Evolutionary conservation across 2,797 vertebrate species (phyloP).

Genomic region (Gadopsis marmoratus): DNA sequence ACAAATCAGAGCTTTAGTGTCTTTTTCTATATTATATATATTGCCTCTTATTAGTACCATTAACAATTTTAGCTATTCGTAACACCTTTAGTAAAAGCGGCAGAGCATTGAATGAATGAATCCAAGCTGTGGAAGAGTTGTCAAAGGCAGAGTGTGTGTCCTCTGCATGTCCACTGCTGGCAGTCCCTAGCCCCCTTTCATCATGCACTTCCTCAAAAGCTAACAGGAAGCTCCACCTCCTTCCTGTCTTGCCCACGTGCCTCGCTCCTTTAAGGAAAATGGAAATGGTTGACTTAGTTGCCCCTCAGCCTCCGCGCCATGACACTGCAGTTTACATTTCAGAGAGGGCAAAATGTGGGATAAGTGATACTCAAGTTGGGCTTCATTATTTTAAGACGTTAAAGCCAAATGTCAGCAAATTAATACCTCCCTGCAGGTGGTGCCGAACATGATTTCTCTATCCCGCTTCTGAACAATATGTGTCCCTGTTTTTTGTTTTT

Average conservation of each 20-base stretch:
- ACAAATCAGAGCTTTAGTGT: conserved; percentile 53
- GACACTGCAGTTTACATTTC: conserved; percentile 64
- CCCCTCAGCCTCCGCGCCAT: conserved; percentile 6
- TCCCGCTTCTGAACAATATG: conserved; percentile 25
- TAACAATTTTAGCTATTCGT: conserved; percentile 6
- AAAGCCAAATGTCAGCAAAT: conserved; percentile 38
- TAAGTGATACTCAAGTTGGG: conserved; percentile 1
- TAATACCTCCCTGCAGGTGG: conserved; percentile 2
- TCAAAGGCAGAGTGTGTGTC: conserved; percentile 39
- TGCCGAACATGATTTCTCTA: conserved; percentile 34
- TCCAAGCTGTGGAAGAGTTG: conserved; percentile 12
- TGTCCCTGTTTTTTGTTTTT: conserved; percentile 32
- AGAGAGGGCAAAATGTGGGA: conserved; percentile 7
- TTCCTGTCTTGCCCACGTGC: conserved; percentile 62
- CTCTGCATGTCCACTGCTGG: conserved; percentile 63
- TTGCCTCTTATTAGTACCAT: neutral
- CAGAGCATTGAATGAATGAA: conserved; percentile 8
- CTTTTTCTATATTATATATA: neutral
- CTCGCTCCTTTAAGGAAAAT: conserved; percentile 46
- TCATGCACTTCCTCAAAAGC: conserved; percentile 68
- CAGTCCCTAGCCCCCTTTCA: conserved; percentile 55
- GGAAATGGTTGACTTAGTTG: conserved; percentile 27
- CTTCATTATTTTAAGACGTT: conserved; percentile 48
- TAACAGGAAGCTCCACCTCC: conserved; percentile 76
- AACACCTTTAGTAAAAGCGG: conserved; percentile 4